Evolutionary conservation across 2,888 invertebrate genomes (phyloP).

Genomic region (Agrochola litura): DNA sequence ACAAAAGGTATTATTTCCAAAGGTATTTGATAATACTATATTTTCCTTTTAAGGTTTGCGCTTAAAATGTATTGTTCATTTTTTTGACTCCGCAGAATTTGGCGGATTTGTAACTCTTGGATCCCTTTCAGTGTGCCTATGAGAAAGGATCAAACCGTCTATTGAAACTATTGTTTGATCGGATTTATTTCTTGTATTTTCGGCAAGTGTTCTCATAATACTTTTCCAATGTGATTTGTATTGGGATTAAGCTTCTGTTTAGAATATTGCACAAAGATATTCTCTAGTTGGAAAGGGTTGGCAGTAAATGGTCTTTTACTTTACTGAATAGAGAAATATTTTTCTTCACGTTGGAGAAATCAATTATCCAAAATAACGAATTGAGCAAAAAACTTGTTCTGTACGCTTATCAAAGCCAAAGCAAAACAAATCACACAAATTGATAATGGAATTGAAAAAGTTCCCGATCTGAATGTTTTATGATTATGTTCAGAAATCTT

Average conservation of each 20-base stretch:
- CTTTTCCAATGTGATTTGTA: slow-evolving; percentile 24
- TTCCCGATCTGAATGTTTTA: slow-evolving; percentile 14
- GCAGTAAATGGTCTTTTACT: slow-evolving; percentile 5
- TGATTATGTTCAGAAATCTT: slow-evolving; percentile 16
- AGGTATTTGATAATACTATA: slow-evolving; percentile 43
- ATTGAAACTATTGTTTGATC: slow-evolving; percentile 54
- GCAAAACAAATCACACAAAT: slow-evolving; percentile 28
- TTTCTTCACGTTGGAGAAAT: slow-evolving; percentile 2
- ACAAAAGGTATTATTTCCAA: slow-evolving; percentile 47
- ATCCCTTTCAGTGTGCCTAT: slow-evolving; percentile 57
- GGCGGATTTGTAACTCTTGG: slow-evolving; percentile 53
- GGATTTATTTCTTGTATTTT: slow-evolving; percentile 55
- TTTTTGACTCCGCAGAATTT: slow-evolving; percentile 50
- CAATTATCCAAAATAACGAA: slow-evolving; percentile 5
- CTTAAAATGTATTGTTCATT: slow-evolving; percentile 52
- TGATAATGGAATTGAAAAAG: slow-evolving; percentile 32
- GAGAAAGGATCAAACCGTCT: slow-evolving; percentile 52
- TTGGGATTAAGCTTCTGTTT: slow-evolving; percentile 19
- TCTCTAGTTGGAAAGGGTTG: background rate
- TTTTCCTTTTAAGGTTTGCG: slow-evolving; percentile 46
- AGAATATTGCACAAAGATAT: background rate
- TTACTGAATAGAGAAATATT: background rate
- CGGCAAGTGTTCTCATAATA: slow-evolving; percentile 32
- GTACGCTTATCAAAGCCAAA: slow-evolving; percentile 13
- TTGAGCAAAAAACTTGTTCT: background rate